Evolutionary conservation across 1,140 invertebrate species (phyloP), one percentile per base, ranked within the genome.

Genomic region (Drosophila sp.): DNA sequence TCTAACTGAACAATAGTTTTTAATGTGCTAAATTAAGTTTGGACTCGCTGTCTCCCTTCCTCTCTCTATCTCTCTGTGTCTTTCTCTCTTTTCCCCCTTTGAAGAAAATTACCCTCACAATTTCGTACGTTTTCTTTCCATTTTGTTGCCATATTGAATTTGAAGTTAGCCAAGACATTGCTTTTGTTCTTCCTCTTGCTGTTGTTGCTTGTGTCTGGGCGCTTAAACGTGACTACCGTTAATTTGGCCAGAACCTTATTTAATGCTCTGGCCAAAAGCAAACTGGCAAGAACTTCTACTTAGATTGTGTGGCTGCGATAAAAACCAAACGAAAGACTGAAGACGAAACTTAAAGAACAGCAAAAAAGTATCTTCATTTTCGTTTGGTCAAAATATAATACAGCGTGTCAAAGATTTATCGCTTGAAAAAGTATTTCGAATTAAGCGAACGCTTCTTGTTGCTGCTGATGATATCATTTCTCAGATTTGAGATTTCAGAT

Each of bases 21-120:
- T 86, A 84, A 84, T 84, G 78, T 74, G 81, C 81, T 69, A 84
- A 84, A 84, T 84, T 84, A 84, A 84, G 81, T 84, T 84, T 83
- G 64, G 62, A 41, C 48, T 69, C 54, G 58, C 70, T 64, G n/a
- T 61, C 54, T 56, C 16, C 45, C 36, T 6, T 16, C 4, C 29
- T 11, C 57, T 7, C 58, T 57, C 8, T 18, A 27, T 41, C 25
- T n/a, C n/a, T n/a, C n/a, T n/a, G n/a, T n/a, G n/a, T n/a, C n/a
- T n/a, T n/a, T n/a, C n/a, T n/a, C 43, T 18, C 16, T 32, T 29
- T 36, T 21, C 36, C 38, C 34, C 38, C 34, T 48, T 73, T 29
- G n/a, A 16, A 45, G 58, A 48, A 72, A 78, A 81, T 69, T 82
- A 82, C 64, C 74, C 69, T 70, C 69, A 62, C 70, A 74, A 78